A percentile compares a stretch with the other conserved stretches of the same genome.
phyloP scores from a whole-genome alignment of 2,113 vertebrate genomes.

The Chrysochloris asiatica region DNA sequence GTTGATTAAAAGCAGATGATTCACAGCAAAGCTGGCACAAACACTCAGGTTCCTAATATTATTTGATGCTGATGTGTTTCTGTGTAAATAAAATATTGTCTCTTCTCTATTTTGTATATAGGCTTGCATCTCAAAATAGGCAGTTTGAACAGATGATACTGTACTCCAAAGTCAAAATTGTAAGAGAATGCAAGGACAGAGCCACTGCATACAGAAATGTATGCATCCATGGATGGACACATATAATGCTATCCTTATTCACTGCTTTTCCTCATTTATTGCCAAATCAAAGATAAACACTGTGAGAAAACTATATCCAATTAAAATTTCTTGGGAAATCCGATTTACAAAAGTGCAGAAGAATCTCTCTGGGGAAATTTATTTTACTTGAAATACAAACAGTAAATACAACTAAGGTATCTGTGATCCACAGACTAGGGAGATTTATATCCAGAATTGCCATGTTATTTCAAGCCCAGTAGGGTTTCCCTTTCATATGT shows the following conservation, averaged over 20 bases:
- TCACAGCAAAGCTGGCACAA: not conserved
- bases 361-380: constrained; percentile 46
- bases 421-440: not conserved
- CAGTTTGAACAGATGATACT: not conserved
- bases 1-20: not conserved
- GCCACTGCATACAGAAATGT: not conserved
- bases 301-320: constrained; percentile 35
- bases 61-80: not conserved
- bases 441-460: constrained; percentile 23
- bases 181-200: not conserved
- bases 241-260: not conserved
- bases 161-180: not conserved
- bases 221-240: not conserved
- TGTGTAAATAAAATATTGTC: not conserved
- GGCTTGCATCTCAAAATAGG: not conserved
- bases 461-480: not conserved
- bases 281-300: constrained; percentile 3
- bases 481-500: constrained; percentile 19
- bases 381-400: constrained; percentile 54
- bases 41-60: not conserved
- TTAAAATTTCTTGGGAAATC: constrained; percentile 60
- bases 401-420: constrained; percentile 33
- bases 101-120: not conserved
- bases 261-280: not conserved
- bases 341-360: constrained; percentile 40